Evolutionary conservation across 2,113 vertebrate species (phyloP), one percentile per base, ranked within the genome.

Genomic region (Motacilla alba): DNA sequence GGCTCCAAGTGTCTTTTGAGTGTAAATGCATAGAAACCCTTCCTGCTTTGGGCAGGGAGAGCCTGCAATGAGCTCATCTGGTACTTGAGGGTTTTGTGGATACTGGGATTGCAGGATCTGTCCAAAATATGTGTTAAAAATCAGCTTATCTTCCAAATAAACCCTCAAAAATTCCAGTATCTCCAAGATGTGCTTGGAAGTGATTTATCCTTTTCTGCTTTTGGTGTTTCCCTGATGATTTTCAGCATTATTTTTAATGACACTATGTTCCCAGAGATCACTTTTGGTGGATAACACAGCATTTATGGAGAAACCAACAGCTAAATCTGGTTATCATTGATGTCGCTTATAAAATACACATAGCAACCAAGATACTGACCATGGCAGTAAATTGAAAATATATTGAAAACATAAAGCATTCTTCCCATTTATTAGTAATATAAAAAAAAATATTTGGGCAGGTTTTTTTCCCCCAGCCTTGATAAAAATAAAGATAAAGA

Each of bases 401-500:
- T 92, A 98, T 94, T 97, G 96, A 93, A 95, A 93, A 78, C 94
- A 96, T 95, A 96, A 97, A 97, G 69, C 85, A 93, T 96, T 95
- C 94, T 95, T 95, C 72, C 83, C 67, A 80, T 97, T 94, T 96
- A 96, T 95, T 87, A 89, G 63, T 60, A 84, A 94, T 83, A 83
- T 56, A 83, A 79, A 77, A 84, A 82, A 70, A 78, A 6, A 33
- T 47, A 79, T 52, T 69, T 69, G 52, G 77, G 22, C 37, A 7
- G 11, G 4, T 15, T 89, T 33, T 47, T 16, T 11, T 9, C 8
- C 1, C 2, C 3, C 1, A 4, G 6, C 28, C 70, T 83, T 72
- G 62, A 84, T 70, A 78, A 95, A 83, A 93, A 79, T 44, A 64
- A 91, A 94, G 80, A 77, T 58, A 2, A 31, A 91, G 91, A 91